Evolutionary conservation across 2,888 invertebrate species (phyloP).

Genomic region (Corythucha ciliata): DNA sequence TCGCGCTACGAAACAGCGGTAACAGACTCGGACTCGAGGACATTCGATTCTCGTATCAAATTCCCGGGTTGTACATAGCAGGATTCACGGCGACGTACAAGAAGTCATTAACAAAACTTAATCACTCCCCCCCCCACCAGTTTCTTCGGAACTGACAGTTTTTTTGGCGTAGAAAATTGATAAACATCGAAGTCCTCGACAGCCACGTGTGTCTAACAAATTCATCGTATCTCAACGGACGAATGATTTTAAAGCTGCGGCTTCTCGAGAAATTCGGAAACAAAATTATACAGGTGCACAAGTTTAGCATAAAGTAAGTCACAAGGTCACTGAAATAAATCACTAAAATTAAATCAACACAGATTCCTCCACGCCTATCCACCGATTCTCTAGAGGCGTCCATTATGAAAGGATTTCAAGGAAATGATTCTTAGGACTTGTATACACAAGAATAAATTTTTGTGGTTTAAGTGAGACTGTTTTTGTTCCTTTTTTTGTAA

Average conservation of each 20-base stretch:
- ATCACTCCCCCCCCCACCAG: no score
- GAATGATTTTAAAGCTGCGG: neutral
- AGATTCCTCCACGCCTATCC: no score
- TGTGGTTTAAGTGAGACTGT: no score
- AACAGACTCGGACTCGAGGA: neutral
- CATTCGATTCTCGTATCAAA: neutral
- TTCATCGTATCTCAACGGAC: neutral
- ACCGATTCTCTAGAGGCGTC: no score
- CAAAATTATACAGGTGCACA: neutral
- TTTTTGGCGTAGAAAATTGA: neutral
- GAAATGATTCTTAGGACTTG: no score
- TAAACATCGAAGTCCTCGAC: neutral
- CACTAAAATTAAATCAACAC: no score
- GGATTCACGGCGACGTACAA: neutral
- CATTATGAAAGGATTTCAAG: no score
- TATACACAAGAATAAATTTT: no score
- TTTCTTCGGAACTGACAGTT: neutral
- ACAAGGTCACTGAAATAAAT: no score
- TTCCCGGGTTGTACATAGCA: neutral
- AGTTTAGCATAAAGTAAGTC: no score
- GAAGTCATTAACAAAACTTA: neutral
- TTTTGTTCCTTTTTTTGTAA: no score
- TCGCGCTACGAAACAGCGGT: neutral
- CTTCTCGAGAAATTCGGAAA: neutral
- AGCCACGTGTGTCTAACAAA: neutral